Evolutionary conservation across 2,797 vertebrate genomes (phyloP), one percentile per base, ranked within the genome.

Genomic region (Nothura maculosa): DNA sequence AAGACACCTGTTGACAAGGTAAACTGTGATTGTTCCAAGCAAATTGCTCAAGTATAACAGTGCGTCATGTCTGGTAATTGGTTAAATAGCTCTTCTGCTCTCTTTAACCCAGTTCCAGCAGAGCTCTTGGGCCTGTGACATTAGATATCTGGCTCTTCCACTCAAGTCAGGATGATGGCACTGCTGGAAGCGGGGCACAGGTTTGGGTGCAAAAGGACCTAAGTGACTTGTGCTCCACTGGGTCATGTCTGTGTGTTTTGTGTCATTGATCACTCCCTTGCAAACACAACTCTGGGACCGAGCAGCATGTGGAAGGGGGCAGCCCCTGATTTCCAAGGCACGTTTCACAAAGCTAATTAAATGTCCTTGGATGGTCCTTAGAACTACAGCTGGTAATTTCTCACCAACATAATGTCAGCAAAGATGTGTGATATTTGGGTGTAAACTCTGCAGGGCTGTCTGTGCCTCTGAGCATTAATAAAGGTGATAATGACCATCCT

Each of bases 1-100:
- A 79, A 47, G 77, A 54, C 73, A 96, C 87, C 91, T 92, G 84
- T 95, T 92, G 81, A 89, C 84, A 90, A 95, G 84, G 93, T 94
- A 89, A 92, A 92, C 85, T 76, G 25, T 10, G 58, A 70, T 20
- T 14, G 68, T 89, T 93, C 66, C 54, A 69, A 43, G 68, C 45
- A 85, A 92, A 93, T 50, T 86, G 85, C 72, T 91, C n/a, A 22
- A 95, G 74, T 38, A 68, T 82, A 55, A 70, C 67, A 69, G 66
- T 36, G 66, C 28, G 66, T 28, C 20, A 7, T 43, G 42, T 69
- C 32, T 34, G 72, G 10, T 70, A 67, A 80, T 6, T 54, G 34
- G 47, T 64, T 82, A 21, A 91, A 68, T 10, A 52, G 42, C n/a
- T 64, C 34, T 75, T 4, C 22, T 55, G 75, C 42, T 80, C 7